Evolutionary conservation across 1,140 invertebrate species (phyloP).

Genomic region (Oryzaephilus surinamensis): DNA sequence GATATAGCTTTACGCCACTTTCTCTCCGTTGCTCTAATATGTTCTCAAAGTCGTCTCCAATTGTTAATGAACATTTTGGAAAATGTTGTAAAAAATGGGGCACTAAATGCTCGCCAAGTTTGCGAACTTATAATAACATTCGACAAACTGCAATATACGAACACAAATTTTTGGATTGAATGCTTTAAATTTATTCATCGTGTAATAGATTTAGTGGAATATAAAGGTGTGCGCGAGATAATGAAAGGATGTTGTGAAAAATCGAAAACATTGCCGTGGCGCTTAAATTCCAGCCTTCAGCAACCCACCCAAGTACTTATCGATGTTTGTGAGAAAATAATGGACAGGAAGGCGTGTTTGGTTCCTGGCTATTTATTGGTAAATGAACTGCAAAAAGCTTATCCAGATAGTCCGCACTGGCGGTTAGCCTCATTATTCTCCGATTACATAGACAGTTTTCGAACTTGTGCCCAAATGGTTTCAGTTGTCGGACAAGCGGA

Average conservation of each 20-base stretch:
- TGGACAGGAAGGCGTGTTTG: conserved; percentile 84
- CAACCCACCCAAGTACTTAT: conserved; percentile 72
- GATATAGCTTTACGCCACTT: conserved; percentile 61
- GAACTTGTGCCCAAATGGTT: conserved; percentile 88
- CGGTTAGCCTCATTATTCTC: conserved; percentile 75
- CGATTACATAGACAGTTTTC: conserved; percentile 85
- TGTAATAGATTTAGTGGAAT: conserved; percentile 84
- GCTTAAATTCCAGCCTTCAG: conserved; percentile 64
- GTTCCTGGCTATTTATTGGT: conserved; percentile 90
- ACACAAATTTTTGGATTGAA: conserved; percentile 77
- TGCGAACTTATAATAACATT: conserved; percentile 74
- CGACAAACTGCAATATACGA: conserved; percentile 66
- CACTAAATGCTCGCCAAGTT: conserved; percentile 58
- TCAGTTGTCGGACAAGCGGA: conserved; percentile 81
- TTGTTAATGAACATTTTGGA: conserved; percentile 62
- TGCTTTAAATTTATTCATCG: conserved; percentile 76
- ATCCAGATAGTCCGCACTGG: conserved; percentile 85
- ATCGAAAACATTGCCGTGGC: conserved; percentile 63
- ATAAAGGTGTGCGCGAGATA: conserved; percentile 87
- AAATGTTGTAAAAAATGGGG: conserved; percentile 55
- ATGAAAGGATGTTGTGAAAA: conserved; percentile 88
- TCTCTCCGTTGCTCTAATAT: conserved; percentile 53
- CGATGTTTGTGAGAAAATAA: conserved; percentile 75
- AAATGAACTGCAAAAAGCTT: conserved; percentile 85
- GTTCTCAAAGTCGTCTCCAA: conserved; percentile 59